Evolutionary conservation across 2,113 vertebrate species (phyloP), one percentile per base, ranked within the genome.

Genomic region (Platycercus adscitus): DNA sequence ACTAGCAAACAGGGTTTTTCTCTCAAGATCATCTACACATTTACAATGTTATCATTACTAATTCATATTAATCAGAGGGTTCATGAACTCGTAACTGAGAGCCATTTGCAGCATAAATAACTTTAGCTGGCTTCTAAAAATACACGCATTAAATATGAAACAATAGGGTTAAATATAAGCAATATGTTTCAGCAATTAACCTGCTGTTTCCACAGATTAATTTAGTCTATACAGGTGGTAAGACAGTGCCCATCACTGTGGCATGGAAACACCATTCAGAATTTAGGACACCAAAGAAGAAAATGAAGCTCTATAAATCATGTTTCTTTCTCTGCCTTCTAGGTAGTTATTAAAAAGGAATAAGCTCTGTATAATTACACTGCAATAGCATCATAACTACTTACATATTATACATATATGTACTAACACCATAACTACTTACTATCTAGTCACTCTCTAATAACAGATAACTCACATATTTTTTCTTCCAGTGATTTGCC

Each of bases 21-120:
- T 89, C 94, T 91, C 92, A 72, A 81, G 88, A 89, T 70, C 88
- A 82, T 91, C 91, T 79, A 87, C 94, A 87, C 86, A 89, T 95
- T 93, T 91, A 86, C 88, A 77, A 11, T 58, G 81, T 87, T 96
- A 96, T 89, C 44, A 91, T 94, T 94, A 87, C 81, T 94, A 96
- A 96, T 91, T 96, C 96, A 93, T 95, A 94, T 95, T 96, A 97
- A 97, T 94, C 96, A 92, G 73, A 82, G 68, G 73, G 93, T 91
- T 92, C 88, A 25, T 58, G 96, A 96, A 94, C 93, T 94, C 2
- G 15, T 87, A 95, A 92, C 61, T 80, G 88, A 91, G 83, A 96
- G 66, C 70, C 86, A 85, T 96, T 95, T 92, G 70, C 66, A 91
- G 63, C 66, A 89, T 65, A 97, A 96, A 89, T 95, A 95, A 96